Conservation (phyloP, 2,888 invertebrate species). For the Synergus laeviventris region DNA sequence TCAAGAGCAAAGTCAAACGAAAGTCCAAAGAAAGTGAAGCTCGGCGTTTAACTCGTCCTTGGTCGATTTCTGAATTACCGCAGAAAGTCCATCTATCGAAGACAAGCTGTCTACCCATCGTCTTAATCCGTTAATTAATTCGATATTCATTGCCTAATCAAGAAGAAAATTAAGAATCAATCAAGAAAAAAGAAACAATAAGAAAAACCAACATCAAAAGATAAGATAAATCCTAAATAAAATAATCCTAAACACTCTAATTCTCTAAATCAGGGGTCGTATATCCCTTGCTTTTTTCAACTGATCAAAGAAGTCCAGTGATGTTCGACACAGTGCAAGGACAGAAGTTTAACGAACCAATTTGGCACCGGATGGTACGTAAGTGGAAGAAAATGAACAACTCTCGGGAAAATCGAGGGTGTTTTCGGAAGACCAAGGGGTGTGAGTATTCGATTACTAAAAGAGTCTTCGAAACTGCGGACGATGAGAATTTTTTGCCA, state of each 20-base stretch:
- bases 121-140: neutral
- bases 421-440: no score
- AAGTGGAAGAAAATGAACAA: slow-evolving; percentile 16
- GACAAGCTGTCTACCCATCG: slow-evolving; percentile 6
- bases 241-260: neutral
- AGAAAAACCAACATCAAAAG: neutral
- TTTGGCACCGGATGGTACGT: slow-evolving; percentile 28
- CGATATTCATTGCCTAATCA: neutral
- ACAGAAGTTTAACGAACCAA: slow-evolving; percentile 16
- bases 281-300: neutral
- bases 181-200: neutral
- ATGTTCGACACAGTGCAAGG: neutral
- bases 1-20: neutral
- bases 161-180: no score
- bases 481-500: slow-evolving; percentile 16
- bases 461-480: slow-evolving; percentile 12
- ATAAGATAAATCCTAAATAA: no score
- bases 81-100: neutral
- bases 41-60: neutral
- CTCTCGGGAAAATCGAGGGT: neutral
- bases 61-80: neutral
- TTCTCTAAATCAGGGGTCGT: neutral
- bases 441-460: slow-evolving; percentile 24
- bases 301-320: neutral
- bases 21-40: slow-evolving; percentile 9